These are phyloP conservation scores for Propithecus coquereli DNA, from an alignment of 2,113 vertebrate species.

Conservation along the genomic window DNA sequence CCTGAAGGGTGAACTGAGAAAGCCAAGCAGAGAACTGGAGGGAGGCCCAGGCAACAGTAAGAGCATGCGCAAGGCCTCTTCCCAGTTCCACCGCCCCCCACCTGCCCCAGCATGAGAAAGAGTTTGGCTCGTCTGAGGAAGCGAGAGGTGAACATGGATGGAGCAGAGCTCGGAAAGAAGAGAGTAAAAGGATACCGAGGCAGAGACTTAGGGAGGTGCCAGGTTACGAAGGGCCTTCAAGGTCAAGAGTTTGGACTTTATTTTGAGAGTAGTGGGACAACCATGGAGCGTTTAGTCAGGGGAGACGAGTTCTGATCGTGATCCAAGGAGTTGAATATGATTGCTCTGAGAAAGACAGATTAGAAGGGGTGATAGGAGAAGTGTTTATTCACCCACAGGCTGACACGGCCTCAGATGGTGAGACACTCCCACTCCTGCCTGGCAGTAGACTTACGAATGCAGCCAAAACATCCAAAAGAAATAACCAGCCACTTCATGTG, in stretches of 20 bases:
- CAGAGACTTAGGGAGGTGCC: background rate
- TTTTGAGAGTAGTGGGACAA: background rate
- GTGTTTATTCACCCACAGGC: background rate
- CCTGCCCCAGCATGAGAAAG: background rate
- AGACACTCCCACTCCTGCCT: background rate
- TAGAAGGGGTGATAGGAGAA: background rate
- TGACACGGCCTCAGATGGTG: background rate
- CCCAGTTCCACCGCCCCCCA: too few species aligned
- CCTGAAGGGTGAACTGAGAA: background rate
- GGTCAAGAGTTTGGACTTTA: background rate
- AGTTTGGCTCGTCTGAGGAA: background rate
- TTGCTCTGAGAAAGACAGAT: background rate
- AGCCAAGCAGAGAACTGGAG: background rate
- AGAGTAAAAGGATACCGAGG: background rate
- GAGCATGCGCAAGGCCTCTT: background rate
- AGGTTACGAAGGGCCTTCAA: background rate
- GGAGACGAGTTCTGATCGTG: background rate
- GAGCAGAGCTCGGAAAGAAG: background rate
- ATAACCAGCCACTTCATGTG: background rate
- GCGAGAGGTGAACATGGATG: background rate
- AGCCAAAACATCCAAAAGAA: background rate
- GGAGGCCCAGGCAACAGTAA: background rate
- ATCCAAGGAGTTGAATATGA: background rate
- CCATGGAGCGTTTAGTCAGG: background rate
- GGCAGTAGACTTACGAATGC: background rate